phyloP scores from a whole-genome alignment of 1,140 invertebrate genomes.

The Coboldia fuscipes region DNA sequence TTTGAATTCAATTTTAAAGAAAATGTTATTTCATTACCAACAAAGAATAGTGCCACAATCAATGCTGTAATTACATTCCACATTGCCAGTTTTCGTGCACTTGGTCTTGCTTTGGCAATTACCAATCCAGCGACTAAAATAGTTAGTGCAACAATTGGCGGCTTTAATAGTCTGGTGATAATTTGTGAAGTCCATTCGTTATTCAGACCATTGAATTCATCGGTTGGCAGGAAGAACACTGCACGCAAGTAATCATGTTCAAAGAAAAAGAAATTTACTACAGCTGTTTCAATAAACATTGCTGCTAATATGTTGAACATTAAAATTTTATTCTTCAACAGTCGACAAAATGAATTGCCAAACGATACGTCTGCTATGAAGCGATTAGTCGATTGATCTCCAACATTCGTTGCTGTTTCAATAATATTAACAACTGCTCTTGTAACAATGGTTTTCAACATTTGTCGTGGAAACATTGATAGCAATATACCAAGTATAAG shows the following conservation, averaged over 20 bases:
- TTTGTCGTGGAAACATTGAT: constrained; percentile 30
- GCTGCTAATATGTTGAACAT: constrained; percentile 31
- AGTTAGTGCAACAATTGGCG: constrained; percentile 33
- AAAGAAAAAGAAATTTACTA: constrained; percentile 28
- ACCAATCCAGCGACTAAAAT: constrained; percentile 36
- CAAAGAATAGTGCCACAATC: constrained; percentile 25
- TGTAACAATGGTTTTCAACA: constrained; percentile 29
- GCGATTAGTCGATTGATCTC: constrained; percentile 10
- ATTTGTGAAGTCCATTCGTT: constrained; percentile 29
- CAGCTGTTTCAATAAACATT: constrained; percentile 29
- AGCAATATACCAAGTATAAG: constrained; percentile 28
- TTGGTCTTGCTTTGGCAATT: constrained; percentile 32
- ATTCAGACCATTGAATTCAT: constrained; percentile 27
- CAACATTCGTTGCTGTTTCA: constrained; percentile 11
- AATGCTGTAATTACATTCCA: constrained; percentile 32
- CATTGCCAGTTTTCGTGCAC: constrained; percentile 10
- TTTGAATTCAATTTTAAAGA: no score
- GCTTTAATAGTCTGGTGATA: constrained; percentile 29
- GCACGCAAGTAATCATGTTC: constrained; percentile 35
- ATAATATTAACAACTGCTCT: constrained; percentile 26
- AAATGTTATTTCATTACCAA: no score
- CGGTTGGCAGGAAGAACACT: constrained; percentile 30
- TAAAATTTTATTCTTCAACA: constrained; percentile 34
- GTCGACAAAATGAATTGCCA: constrained; percentile 26
- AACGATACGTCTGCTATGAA: constrained; percentile 23